These are phyloP conservation scores for Podarcis lilfordi DNA, from an alignment of 2,797 vertebrate genomes.

Conservation along the genomic window DNA sequence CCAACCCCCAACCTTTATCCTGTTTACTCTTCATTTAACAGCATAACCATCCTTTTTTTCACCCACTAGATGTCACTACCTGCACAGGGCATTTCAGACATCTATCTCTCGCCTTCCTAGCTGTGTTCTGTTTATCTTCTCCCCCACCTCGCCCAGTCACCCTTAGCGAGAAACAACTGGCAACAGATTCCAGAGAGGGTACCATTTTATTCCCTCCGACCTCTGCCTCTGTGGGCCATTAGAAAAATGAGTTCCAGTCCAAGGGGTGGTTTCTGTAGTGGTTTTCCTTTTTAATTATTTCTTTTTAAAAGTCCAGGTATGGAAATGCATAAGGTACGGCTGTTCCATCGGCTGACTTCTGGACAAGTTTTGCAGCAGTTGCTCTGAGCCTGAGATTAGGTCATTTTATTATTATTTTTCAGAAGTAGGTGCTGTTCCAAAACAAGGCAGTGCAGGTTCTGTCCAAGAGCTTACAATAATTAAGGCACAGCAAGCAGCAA, in stretches of 20 bases:
- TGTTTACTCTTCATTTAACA: too few species aligned
- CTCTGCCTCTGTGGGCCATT: not conserved
- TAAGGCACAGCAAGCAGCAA: not conserved
- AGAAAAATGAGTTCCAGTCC: not conserved
- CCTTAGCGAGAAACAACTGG: not conserved
- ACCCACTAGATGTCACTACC: slow-evolving; percentile 75
- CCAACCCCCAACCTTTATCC: not conserved
- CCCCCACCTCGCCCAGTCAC: too few species aligned
- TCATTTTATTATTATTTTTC: not conserved
- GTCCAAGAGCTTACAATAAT: not conserved
- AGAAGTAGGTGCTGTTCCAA: not conserved
- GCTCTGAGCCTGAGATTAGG: not conserved
- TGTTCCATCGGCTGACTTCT: not conserved
- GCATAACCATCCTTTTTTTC: not conserved
- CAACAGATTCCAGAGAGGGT: not conserved
- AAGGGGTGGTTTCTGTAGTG: too few species aligned
- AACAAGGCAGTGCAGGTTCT: not conserved
- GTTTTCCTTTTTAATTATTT: not conserved
- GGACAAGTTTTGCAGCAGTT: not conserved
- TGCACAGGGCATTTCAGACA: slow-evolving; percentile 33
- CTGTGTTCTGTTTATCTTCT: not conserved
- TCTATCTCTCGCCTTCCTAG: slow-evolving; percentile 2
- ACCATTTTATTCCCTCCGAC: not conserved
- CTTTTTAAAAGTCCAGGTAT: not conserved
- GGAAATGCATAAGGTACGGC: not conserved